phyloP scores from a whole-genome alignment of 2,797 vertebrate genomes.

The Peromyscus eremicus region DNA sequence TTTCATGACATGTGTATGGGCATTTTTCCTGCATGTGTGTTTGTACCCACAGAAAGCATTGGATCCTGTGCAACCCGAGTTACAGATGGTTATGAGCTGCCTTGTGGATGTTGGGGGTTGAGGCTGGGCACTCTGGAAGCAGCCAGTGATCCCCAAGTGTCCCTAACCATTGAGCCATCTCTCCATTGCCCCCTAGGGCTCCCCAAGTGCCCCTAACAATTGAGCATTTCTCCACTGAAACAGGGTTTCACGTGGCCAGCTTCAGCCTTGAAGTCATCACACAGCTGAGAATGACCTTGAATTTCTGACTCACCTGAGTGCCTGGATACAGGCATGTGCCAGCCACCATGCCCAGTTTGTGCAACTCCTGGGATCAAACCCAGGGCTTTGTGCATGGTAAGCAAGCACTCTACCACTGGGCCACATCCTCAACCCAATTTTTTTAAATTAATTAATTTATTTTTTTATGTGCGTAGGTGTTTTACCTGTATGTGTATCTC shows the following conservation, averaged over 20 bases:
- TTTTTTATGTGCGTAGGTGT: no score
- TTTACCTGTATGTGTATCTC: no score
- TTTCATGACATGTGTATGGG: background rate
- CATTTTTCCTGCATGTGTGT: background rate
- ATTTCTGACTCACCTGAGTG: background rate
- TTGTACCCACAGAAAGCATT: background rate
- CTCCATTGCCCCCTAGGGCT: no score
- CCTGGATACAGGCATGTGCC: background rate
- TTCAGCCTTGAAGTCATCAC: background rate
- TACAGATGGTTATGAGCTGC: background rate
- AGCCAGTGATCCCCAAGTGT: background rate
- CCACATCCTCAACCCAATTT: background rate
- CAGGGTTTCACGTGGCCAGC: background rate
- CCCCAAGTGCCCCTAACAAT: background rate
- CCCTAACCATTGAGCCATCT: background rate
- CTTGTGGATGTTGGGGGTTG: background rate
- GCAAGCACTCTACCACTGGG: no score
- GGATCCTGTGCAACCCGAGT: background rate
- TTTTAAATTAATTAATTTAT: background rate
- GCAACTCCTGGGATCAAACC: background rate
- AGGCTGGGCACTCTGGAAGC: background rate
- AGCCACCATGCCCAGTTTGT: background rate
- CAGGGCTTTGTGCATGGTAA: background rate
- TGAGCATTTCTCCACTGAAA: background rate
- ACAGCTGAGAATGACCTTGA: background rate